Percentiles rank a stretch among this genome's conserved stretches.
These are phyloP conservation scores for Athene cunicularia DNA, from an alignment of 2,113 vertebrate species.

Conservation along the genomic window DNA sequence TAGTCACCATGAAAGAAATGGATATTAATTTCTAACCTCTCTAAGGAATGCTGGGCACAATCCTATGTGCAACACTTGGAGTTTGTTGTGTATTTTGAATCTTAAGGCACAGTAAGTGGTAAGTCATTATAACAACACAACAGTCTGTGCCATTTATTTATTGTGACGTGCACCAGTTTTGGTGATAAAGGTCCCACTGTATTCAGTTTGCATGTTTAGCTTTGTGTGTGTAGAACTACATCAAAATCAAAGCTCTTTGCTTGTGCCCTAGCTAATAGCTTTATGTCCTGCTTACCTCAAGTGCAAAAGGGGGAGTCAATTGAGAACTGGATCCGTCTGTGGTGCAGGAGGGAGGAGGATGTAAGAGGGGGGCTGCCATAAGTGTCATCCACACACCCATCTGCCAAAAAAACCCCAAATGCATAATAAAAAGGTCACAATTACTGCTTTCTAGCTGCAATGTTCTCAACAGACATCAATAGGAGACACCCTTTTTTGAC, in stretches of 20 bases:
- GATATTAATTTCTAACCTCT: neutral
- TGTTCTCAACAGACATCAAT: neutral
- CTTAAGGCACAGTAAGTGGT: neutral
- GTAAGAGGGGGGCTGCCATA: fast-evolving
- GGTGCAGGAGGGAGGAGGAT: neutral
- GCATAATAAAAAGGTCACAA: neutral
- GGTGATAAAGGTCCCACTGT: neutral
- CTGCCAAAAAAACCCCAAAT: neutral
- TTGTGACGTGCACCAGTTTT: neutral
- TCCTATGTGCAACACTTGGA: neutral
- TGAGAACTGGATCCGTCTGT: neutral
- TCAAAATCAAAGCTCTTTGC: neutral
- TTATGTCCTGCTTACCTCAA: neutral
- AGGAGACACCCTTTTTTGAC: neutral
- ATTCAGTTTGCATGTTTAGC: neutral
- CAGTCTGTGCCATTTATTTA: neutral
- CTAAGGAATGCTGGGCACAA: neutral
- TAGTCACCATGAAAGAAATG: neutral
- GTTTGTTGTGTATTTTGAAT: neutral
- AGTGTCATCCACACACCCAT: neutral
- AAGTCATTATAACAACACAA: neutral
- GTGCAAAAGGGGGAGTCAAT: neutral
- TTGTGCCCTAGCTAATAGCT: neutral
- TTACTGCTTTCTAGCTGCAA: neutral
- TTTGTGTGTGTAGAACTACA: neutral